These are phyloP conservation scores for Drosophila affinis DNA, from an alignment of 2,888 invertebrate species.

Conservation along the genomic window DNA sequence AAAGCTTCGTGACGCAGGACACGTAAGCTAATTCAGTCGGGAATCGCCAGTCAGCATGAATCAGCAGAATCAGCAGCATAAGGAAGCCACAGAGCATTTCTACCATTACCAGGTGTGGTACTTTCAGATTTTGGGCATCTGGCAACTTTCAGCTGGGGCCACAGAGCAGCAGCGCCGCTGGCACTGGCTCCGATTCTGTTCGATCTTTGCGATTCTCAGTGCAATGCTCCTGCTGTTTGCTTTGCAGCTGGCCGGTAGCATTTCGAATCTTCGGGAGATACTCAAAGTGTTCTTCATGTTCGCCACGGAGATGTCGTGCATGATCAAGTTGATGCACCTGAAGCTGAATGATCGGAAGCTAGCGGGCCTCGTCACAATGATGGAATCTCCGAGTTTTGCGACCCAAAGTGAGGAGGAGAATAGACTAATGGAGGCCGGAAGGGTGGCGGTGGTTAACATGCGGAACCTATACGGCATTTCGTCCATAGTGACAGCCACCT, in stretches of 20 bases:
- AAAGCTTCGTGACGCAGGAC: conserved; percentile 2
- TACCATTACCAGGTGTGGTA: conserved; percentile 62
- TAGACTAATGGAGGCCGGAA: conserved; percentile 24
- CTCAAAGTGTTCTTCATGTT: conserved; percentile 72
- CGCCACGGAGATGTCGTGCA: conserved; percentile 65
- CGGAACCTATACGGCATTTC: conserved; percentile 54
- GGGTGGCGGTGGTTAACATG: conserved; percentile 36
- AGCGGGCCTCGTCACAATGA: conserved; percentile 35
- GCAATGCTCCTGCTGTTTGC: conserved; percentile 62
- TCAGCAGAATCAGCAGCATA: conserved; percentile 39
- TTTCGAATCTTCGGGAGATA: conserved; percentile 61
- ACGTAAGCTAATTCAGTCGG: neutral
- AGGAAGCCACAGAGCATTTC: conserved; percentile 38
- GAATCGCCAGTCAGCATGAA: conserved; percentile 40
- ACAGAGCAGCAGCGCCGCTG: conserved; percentile 11
- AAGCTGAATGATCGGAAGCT: conserved; percentile 31
- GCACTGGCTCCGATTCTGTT: conserved; percentile 31
- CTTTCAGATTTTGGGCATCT: conserved; percentile 54
- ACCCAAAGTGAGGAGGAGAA: conserved; percentile 47
- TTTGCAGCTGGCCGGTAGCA: conserved; percentile 55
- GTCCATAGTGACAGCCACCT: conserved; percentile 48
- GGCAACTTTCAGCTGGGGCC: conserved; percentile 27
- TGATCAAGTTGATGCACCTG: conserved; percentile 61
- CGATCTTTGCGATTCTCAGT: conserved; percentile 47
- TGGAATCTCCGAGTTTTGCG: conserved; percentile 43